These are phyloP conservation scores for Trachurus trachurus DNA, from an alignment of 2,797 vertebrate species.

Conservation along the genomic window DNA sequence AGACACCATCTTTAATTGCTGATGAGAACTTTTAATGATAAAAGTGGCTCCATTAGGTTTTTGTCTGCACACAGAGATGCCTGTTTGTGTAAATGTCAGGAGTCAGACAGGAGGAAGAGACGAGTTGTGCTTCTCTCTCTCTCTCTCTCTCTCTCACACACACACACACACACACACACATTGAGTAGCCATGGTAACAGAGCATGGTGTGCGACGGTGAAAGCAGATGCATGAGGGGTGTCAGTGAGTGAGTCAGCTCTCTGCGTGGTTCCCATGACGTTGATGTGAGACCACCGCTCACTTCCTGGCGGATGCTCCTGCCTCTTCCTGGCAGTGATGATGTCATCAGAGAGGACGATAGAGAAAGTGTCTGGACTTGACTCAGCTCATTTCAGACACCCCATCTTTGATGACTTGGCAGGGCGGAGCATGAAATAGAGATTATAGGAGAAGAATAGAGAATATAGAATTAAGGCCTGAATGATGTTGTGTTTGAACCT, in stretches of 20 bases:
- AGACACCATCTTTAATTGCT: neutral
- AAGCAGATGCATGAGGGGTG: constrained; percentile 44
- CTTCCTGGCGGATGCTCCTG: constrained; percentile 35
- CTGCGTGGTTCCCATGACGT: constrained; percentile 20
- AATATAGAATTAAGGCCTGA: neutral
- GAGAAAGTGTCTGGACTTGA: neutral
- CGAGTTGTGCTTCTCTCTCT: neutral
- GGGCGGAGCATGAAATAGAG: neutral
- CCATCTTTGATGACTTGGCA: neutral
- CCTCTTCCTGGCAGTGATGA: constrained; percentile 54
- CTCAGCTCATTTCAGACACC: neutral
- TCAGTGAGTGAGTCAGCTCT: constrained; percentile 60
- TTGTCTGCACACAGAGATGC: neutral
- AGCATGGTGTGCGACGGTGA: constrained; percentile 8
- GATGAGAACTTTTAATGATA: neutral
- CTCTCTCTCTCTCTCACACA: too few species aligned
- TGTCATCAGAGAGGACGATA: constrained; percentile 18
- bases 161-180: constrained; percentile 20
- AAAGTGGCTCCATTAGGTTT: neutral
- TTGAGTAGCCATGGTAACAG: constrained; percentile 55
- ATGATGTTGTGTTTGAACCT: too few species aligned
- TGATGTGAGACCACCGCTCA: constrained; percentile 5
- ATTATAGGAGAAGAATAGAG: neutral
- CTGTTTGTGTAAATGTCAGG: neutral
- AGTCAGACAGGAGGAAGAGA: neutral